Evolutionary conservation across 2,113 vertebrate genomes (phyloP).

Genomic region (Muntiacus reevesi): DNA sequence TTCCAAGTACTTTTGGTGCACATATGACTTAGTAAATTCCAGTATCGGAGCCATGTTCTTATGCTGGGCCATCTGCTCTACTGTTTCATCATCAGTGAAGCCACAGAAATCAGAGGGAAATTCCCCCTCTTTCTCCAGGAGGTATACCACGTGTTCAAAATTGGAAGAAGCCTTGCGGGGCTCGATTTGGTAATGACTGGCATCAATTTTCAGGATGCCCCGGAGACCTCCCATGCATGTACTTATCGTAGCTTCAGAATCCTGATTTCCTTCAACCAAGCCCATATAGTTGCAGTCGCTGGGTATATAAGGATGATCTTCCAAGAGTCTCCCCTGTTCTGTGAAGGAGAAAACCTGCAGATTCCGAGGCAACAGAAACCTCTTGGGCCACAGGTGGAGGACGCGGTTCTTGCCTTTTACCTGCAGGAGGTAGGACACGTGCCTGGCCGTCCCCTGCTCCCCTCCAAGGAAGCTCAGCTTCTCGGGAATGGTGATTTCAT

Average conservation of each 20-base stretch:
- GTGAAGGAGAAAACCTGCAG: slow-evolving; percentile 56
- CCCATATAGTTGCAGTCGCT: background rate
- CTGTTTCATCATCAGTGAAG: background rate
- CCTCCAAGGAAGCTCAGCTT: background rate
- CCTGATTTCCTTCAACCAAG: background rate
- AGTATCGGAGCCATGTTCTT: background rate
- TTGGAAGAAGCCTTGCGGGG: background rate
- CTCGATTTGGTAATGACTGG: slow-evolving; percentile 19
- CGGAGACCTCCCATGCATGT: slow-evolving; percentile 3
- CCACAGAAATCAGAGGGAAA: background rate
- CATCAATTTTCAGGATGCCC: slow-evolving; percentile 1
- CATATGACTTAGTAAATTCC: background rate
- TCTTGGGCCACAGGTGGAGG: slow-evolving; percentile 60
- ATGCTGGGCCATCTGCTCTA: accelerated
- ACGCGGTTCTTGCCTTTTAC: slow-evolving; percentile 51
- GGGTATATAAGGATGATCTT: slow-evolving; percentile 36
- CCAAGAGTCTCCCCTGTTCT: background rate
- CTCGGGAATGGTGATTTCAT: slow-evolving; percentile 67
- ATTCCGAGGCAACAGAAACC: background rate
- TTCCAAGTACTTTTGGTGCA: slow-evolving; percentile 2
- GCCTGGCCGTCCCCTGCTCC: accelerated
- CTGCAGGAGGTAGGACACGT: slow-evolving; percentile 66
- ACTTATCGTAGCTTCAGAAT: background rate
- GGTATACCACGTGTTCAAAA: slow-evolving; percentile 22
- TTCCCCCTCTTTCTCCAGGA: background rate